These are phyloP conservation scores for Chalcosyrphus nemorum DNA, from an alignment of 2,888 invertebrate species.

Conservation along the genomic window DNA sequence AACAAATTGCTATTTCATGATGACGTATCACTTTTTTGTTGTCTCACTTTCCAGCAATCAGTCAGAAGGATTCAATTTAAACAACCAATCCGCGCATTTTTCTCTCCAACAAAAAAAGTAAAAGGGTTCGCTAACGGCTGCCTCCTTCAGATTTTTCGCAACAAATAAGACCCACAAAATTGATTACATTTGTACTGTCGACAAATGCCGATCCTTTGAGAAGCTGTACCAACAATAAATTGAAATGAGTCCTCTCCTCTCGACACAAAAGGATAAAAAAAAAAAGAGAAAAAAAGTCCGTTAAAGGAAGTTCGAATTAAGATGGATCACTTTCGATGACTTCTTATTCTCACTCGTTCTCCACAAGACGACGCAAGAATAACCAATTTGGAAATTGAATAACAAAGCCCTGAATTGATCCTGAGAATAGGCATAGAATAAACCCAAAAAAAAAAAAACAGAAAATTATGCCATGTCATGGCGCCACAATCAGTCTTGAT, in stretches of 20 bases:
- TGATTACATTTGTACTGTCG: conserved; percentile 66
- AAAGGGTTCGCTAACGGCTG: conserved; percentile 61
- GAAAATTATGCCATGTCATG: conserved; percentile 64
- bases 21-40: conserved; percentile 76
- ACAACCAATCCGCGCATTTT: conserved; percentile 12
- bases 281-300: conserved; percentile 15
- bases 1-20: conserved; percentile 77
- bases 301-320: conserved; percentile 74
- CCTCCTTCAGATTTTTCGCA: conserved; percentile 63
- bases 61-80: conserved; percentile 60
- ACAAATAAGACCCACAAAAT: conserved; percentile 62
- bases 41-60: conserved; percentile 70
- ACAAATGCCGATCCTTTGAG: conserved; percentile 61
- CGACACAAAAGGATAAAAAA: conserved; percentile 28
- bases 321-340: conserved; percentile 81
- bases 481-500: conserved; percentile 73
- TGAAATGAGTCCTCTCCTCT: conserved; percentile 65
- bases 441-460: conserved; percentile 15
- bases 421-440: conserved; percentile 55
- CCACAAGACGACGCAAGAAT: conserved; percentile 32
- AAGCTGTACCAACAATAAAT: conserved; percentile 61
- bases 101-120: no score
- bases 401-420: conserved; percentile 62
- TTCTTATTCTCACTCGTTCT: conserved; percentile 72
- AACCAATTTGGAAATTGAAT: conserved; percentile 70